Evolutionary conservation across 2,797 vertebrate species (phyloP).

Genomic region (Heteromormyrus szaboi): DNA sequence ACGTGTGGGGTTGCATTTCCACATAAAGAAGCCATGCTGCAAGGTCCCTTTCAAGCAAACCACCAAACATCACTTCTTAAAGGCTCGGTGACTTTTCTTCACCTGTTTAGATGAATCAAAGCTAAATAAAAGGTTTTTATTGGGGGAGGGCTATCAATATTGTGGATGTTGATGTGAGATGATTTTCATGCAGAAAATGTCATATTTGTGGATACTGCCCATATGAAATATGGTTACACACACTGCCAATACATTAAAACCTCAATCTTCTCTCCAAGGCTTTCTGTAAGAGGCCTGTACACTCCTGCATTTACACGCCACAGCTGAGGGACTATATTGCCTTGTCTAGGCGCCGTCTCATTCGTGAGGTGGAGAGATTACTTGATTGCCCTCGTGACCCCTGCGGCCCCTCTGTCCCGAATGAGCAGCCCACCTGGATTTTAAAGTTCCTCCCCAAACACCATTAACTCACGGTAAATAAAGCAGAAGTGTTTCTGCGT

Average conservation of each 20-base stretch:
- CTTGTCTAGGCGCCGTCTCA: slow-evolving; percentile 36
- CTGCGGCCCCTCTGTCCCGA: slow-evolving; percentile 7
- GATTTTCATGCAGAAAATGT: background rate
- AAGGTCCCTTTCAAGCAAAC: background rate
- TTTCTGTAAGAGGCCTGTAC: background rate
- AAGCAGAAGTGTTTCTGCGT: slow-evolving; percentile 24
- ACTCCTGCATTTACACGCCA: background rate
- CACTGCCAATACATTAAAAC: background rate
- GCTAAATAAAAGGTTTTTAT: background rate
- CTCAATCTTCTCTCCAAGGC: background rate
- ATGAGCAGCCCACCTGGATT: slow-evolving; percentile 29
- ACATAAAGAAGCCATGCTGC: background rate
- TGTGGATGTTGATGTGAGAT: background rate
- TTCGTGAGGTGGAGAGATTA: slow-evolving; percentile 36
- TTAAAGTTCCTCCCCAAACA: slow-evolving; percentile 22
- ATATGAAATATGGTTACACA: background rate
- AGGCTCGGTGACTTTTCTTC: background rate
- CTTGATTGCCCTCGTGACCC: slow-evolving; percentile 35
- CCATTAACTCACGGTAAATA: slow-evolving; percentile 33
- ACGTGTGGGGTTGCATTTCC: background rate
- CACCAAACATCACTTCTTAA: background rate
- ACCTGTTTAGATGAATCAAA: background rate
- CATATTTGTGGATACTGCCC: background rate
- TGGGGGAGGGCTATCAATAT: background rate
- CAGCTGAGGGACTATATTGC: slow-evolving; percentile 20